Base-by-base conservation (phyloP, 1,140 invertebrate genomes). In the Phortica variegata region DNA sequence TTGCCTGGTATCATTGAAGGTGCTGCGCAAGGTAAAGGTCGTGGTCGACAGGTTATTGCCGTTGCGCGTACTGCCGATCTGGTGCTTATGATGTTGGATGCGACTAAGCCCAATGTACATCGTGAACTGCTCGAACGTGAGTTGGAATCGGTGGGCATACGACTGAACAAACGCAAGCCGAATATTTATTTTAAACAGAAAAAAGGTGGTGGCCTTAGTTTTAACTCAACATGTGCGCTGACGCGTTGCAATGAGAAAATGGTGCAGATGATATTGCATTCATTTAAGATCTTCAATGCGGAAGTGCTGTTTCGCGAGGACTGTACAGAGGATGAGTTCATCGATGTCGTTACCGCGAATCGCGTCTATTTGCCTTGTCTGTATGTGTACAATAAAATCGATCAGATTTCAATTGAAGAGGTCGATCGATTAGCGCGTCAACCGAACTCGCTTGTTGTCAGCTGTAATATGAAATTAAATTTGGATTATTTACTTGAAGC, bases 311-410 rank as follows among this genome's bases (percentile, higher is more conserved):
- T 99, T 77, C 82, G 96, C 16, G 97, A 99, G 77, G 96, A 99
- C 77, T 93, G 89, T 69, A 89, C 85, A 2, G 85, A 95, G 3
- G 97, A 99, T 78, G 95, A 99, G 74, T 85, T 99, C 63, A 98
- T 99, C 52, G 97, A 99, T 80, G 95, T 99, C n/a, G 96, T 99
- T 52, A 89, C 92, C 32, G 95, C 90, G 3, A 99, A 97, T 79
- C 84, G 97, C 58, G 93, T 98, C 38, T 99, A 99, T 79, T 80
- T 99, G 62, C 92, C 95, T 37, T 99, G 96, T 79, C 76, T 98
- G 37, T 98, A 98, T 80, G 94, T 98, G 38, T 99, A 98, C 79
- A 99, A 99, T 79, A 99, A 99, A 84, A 97, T 99, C 61, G 97
- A 99, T 89, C 95, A 98, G 80, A 94, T 99, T 62, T 97, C 95